These are phyloP conservation scores for Macrotus californicus DNA, from an alignment of 2,113 vertebrate species.

Conservation along the genomic window DNA sequence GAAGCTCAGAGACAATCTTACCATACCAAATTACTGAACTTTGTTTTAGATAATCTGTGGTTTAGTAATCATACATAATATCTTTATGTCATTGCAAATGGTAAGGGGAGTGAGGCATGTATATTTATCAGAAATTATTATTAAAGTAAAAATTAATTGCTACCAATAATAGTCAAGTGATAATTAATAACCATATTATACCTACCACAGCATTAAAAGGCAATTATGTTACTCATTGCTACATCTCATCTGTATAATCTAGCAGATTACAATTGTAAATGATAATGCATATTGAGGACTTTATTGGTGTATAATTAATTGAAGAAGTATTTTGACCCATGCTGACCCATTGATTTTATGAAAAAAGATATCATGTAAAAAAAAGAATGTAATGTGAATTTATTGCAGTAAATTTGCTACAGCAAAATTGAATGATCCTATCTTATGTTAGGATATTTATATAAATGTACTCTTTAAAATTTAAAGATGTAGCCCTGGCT, in stretches of 20 bases:
- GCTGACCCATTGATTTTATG: conserved; percentile 22
- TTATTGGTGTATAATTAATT: conserved; percentile 48
- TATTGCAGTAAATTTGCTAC: conserved; percentile 36
- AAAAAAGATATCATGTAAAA: conserved; percentile 44
- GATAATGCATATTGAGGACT: conserved; percentile 44
- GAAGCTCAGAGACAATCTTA: not conserved
- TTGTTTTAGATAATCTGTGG: conserved; percentile 31
- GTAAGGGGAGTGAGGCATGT: conserved; percentile 41
- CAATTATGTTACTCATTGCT: conserved; percentile 60
- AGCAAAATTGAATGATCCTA: conserved; percentile 11
- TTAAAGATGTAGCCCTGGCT: not conserved
- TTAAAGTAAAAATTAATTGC: conserved; percentile 70
- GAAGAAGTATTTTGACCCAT: conserved; percentile 43
- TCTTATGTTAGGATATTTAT: conserved; percentile 2
- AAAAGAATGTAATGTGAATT: conserved; percentile 42
- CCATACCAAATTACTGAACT: not conserved
- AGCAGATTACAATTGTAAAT: conserved; percentile 60
- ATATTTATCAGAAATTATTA: conserved; percentile 70
- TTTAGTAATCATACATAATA: conserved; percentile 48
- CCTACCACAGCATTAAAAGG: conserved; percentile 48
- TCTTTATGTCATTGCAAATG: conserved; percentile 42
- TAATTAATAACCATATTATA: conserved; percentile 64
- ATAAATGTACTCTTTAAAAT: conserved; percentile 12
- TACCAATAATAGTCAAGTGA: conserved; percentile 64
- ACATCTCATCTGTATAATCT: conserved; percentile 47